Percentiles rank a stretch among this genome's conserved stretches.
Conservation (phyloP, 2,113 vertebrate genomes). For the Megaptera novaeangliae region DNA sequence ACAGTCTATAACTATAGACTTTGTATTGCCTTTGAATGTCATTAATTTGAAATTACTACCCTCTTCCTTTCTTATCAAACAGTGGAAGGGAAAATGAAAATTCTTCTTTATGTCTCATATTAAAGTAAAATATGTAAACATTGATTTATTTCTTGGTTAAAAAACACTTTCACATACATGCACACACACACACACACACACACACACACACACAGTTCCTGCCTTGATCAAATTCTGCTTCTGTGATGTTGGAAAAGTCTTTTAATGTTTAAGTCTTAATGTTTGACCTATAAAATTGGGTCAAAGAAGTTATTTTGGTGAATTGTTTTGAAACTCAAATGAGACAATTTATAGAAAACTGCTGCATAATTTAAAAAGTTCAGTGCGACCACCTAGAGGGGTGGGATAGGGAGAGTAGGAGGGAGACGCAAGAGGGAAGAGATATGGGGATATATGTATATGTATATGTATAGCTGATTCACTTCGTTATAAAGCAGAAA, state of each 20-base stretch:
- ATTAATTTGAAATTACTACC: neutral
- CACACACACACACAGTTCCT: neutral
- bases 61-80: neutral
- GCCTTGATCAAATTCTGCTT: neutral
- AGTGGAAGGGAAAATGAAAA: neutral
- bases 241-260: neutral
- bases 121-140: neutral
- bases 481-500: no score
- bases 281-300: neutral
- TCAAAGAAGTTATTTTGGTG: neutral
- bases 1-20: neutral
- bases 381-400: neutral
- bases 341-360: neutral
- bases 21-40: neutral
- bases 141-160: neutral
- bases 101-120: neutral
- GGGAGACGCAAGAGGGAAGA: no score
- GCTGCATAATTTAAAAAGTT: neutral
- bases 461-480: no score
- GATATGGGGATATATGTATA: no score
- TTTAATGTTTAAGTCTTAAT: neutral
- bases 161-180: neutral
- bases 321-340: neutral
- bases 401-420: no score
- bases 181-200: neutral